Evolutionary conservation across 1,140 invertebrate genomes (phyloP).

Genomic region (Saccostrea echinata): DNA sequence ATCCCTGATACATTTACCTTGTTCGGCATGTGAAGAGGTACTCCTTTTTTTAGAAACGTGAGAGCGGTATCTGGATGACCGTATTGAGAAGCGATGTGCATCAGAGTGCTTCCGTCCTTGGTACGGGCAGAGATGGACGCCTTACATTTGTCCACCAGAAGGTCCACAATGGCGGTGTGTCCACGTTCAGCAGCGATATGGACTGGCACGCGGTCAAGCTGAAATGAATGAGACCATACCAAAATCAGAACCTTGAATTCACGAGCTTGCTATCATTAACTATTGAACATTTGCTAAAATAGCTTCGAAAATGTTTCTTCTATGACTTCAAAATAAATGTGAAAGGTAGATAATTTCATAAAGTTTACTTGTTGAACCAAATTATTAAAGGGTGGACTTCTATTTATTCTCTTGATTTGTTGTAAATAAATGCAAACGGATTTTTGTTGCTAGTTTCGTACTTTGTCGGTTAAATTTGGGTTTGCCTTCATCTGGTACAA

Average conservation of each 20-base stretch:
- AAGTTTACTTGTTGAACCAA: too few relatives aligned
- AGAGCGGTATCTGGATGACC: constrained; percentile 99
- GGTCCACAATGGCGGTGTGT: constrained; percentile 95
- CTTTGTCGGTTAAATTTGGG: constrained; percentile 95
- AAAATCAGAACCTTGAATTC: too few relatives aligned
- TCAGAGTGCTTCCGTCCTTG: constrained; percentile 95
- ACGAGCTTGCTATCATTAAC: too few relatives aligned
- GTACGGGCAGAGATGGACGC: constrained; percentile 85
- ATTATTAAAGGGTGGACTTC: too few relatives aligned
- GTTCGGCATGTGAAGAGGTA: constrained; percentile 99
- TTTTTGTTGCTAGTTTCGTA: constrained; percentile 81
- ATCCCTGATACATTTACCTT: constrained; percentile 82
- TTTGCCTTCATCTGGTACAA: constrained; percentile 96
- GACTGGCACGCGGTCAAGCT: constrained; percentile 94
- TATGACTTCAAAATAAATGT: too few relatives aligned
- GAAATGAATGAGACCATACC: constrained; percentile 46
- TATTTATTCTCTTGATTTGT: too few relatives aligned
- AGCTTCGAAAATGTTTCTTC: too few relatives aligned
- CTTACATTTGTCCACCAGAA: constrained; percentile 98
- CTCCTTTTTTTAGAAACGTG: constrained; percentile 98
- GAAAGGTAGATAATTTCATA: too few relatives aligned
- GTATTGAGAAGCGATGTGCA: constrained; percentile 97
- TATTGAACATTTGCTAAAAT: too few relatives aligned
- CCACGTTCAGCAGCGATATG: constrained; percentile 98
- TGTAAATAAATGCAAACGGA: too few relatives aligned